Percentiles rank a stretch among this genome's conserved stretches.
Evolutionary conservation across 2,113 vertebrate genomes (phyloP).

Genomic region (Trogon melanurus): DNA sequence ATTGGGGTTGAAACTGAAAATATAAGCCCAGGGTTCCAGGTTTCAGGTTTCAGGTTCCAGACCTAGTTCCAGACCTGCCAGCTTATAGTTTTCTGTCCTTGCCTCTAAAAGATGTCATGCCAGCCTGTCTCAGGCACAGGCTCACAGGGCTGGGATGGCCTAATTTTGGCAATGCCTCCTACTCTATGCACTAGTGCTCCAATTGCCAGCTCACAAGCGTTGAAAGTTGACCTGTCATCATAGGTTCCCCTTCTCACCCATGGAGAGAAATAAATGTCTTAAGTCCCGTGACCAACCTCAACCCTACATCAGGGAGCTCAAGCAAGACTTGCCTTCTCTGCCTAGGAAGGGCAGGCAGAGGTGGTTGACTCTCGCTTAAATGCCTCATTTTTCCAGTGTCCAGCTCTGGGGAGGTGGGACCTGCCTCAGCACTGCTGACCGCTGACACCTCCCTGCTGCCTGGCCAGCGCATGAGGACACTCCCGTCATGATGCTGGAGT

Average conservation of each 20-base stretch:
- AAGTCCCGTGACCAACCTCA: accelerated
- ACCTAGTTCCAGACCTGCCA: background rate
- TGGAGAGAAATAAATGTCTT: background rate
- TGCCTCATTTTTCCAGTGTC: background rate
- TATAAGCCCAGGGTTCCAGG: background rate
- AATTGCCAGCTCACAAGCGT: background rate
- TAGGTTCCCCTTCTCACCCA: accelerated
- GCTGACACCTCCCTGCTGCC: accelerated
- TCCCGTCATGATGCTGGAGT: background rate
- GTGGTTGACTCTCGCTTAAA: background rate
- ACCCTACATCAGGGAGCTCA: background rate
- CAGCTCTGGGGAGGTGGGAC: background rate
- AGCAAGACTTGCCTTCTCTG: background rate
- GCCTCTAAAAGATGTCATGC: background rate
- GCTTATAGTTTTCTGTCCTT: background rate
- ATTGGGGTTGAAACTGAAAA: background rate
- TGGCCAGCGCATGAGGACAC: accelerated
- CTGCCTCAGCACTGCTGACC: background rate
- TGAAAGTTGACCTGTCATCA: background rate
- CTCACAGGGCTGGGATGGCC: background rate
- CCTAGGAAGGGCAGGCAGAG: background rate
- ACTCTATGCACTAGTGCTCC: accelerated
- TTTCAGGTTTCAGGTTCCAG: too few relatives aligned
- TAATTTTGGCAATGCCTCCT: background rate
- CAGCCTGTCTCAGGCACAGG: background rate